Evolutionary conservation across 2,113 vertebrate species (phyloP).

Genomic region (Poeciliopsis retropinna): DNA sequence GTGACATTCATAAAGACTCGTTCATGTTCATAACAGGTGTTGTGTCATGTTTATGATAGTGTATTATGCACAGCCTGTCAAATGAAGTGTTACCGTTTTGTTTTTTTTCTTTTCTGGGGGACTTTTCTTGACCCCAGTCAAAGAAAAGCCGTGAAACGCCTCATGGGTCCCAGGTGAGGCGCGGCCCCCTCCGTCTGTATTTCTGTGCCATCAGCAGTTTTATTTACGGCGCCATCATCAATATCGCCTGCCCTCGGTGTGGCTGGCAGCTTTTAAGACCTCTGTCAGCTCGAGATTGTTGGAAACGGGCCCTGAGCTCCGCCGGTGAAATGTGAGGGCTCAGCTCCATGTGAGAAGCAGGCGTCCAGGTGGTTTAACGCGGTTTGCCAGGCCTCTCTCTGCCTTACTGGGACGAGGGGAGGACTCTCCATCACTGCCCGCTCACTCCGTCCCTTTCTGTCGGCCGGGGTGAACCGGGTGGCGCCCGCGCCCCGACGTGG

Average conservation of each 20-base stretch:
- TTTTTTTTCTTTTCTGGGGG: no score
- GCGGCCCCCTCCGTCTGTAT: constrained; percentile 20
- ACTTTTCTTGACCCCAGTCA: no score
- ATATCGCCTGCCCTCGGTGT: constrained; percentile 37
- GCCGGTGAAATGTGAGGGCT: constrained; percentile 8
- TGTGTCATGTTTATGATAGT: no score
- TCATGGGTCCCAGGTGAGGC: constrained; percentile 10
- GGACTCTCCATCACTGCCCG: constrained; percentile 71
- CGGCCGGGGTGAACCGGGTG: constrained; percentile 47
- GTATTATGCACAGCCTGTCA: no score
- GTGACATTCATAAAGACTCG: no score
- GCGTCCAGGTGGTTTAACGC: constrained; percentile 65
- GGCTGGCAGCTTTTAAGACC: constrained; percentile 48
- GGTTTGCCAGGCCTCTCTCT: constrained; percentile 50
- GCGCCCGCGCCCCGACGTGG: constrained; percentile 40
- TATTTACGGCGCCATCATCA: constrained; percentile 59
- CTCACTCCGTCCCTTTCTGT: constrained; percentile 48
- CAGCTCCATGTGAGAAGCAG: constrained; percentile 32
- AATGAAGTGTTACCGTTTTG: no score
- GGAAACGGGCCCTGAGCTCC: constrained; percentile 33
- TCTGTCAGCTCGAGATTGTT: constrained; percentile 51
- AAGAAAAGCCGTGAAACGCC: no score
- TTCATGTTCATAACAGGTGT: no score
- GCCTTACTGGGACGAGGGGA: constrained; percentile 69
- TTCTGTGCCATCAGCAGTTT: constrained; percentile 51